Conservation (phyloP, 2,113 vertebrate genomes). For the Electrona antarctica region DNA sequence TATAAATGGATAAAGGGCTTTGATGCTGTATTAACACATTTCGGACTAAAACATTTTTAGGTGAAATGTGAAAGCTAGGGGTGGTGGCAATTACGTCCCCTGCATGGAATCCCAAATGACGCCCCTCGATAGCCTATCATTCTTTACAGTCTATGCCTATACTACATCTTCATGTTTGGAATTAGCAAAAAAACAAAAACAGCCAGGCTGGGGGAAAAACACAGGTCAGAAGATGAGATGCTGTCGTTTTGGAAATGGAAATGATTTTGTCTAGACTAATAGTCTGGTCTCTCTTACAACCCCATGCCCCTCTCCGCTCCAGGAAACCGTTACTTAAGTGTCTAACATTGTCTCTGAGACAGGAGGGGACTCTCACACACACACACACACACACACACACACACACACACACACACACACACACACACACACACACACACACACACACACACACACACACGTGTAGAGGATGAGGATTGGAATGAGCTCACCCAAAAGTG, state of each 20-base stretch:
- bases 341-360: slow-evolving; percentile 11
- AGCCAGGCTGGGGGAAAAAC: too few species aligned
- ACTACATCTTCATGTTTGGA: too few species aligned
- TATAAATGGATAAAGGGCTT: too few species aligned
- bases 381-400: slow-evolving; percentile 23
- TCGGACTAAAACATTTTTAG: too few species aligned
- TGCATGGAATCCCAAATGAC: too few species aligned
- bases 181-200: too few species aligned
- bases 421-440: slow-evolving; percentile 26
- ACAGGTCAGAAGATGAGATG: slow-evolving; percentile 15
- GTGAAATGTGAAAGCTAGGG: too few species aligned
- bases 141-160: too few species aligned
- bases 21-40: too few species aligned
- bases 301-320: slow-evolving; percentile 56
- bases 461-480: slow-evolving; percentile 32
- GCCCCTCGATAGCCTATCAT: too few species aligned
- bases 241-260: slow-evolving; percentile 59
- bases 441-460: slow-evolving; percentile 40
- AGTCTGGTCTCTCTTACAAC: slow-evolving; percentile 46
- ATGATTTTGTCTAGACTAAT: slow-evolving; percentile 57
- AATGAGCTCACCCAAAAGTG: slow-evolving; percentile 62
- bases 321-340: slow-evolving; percentile 66
- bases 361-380: not conserved
- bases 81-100: too few species aligned
- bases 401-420: slow-evolving; percentile 17